phyloP scores from a whole-genome alignment of 2,113 vertebrate genomes.

The Phaethornis superciliosus region DNA sequence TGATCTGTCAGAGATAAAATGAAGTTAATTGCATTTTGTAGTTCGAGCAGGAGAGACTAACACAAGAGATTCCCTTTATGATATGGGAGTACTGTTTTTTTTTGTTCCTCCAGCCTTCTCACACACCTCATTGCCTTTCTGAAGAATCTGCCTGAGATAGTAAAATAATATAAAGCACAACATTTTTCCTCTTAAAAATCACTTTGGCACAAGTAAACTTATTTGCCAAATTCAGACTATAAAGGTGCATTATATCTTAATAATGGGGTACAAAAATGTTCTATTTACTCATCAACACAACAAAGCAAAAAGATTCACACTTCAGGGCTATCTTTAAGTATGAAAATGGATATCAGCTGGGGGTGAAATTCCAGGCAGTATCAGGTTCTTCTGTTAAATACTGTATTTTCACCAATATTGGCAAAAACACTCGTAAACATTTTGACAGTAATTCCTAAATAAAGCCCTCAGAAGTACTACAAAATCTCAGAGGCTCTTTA shows the following conservation, averaged over 20 bases:
- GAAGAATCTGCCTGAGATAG: not conserved
- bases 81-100: not conserved
- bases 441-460: conserved; percentile 2
- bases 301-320: not conserved
- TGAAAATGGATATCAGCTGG: not conserved
- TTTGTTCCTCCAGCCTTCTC: not conserved
- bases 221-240: not conserved
- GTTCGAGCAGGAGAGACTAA: not conserved
- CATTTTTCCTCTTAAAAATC: not conserved
- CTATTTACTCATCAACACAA: not conserved
- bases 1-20: not conserved
- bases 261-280: not conserved
- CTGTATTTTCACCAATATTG: not conserved
- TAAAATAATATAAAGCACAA: not conserved
- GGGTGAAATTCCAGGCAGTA: not conserved
- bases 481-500: not conserved
- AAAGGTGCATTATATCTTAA: not conserved
- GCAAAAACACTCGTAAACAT: not conserved
- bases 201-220: not conserved
- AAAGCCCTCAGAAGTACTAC: not conserved
- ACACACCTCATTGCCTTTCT: not conserved
- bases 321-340: not conserved
- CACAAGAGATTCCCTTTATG: not conserved
- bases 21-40: not conserved
- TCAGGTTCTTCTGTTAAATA: not conserved